A percentile compares a stretch with the other conserved stretches of the same genome.
Evolutionary conservation across 64 coral and sea anemone genomes (phyloP).

Genomic region (Montipora cactus): DNA sequence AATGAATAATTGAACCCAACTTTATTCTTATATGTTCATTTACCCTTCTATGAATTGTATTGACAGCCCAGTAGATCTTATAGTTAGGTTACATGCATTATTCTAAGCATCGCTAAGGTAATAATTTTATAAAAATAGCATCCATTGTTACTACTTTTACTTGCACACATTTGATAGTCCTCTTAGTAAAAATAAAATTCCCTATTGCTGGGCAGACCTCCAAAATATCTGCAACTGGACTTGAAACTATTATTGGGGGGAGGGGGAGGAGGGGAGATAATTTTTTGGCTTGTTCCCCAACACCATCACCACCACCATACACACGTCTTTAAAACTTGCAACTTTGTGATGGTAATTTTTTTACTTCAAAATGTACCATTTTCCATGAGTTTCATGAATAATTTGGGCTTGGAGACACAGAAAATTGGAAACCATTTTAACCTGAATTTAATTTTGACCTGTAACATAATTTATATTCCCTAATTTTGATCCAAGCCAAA

Average conservation of each 20-base stretch:
- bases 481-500: slow-evolving; percentile 10
- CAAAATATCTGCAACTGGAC: neutral
- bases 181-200: neutral
- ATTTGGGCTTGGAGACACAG: neutral
- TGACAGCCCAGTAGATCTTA: neutral
- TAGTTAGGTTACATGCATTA: slow-evolving; percentile 7
- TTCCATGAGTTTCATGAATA: neutral
- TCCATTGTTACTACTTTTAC: neutral
- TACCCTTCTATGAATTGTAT: slow-evolving; percentile 2
- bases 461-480: neutral
- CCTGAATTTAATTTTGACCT: no score
- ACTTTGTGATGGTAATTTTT: slow-evolving; percentile 1
- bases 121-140: slow-evolving; percentile 9
- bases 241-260: neutral
- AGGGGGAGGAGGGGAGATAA: neutral
- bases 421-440: neutral
- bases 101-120: slow-evolving; percentile 2
- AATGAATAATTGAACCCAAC: neutral
- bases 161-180: neutral
- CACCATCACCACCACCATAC: neutral
- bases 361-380: slow-evolving; percentile 1
- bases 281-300: neutral
- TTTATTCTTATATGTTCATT: slow-evolving; percentile 8
- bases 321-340: neutral
- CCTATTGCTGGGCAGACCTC: neutral